Evolutionary conservation across 1,140 invertebrate genomes (phyloP).

Genomic region (Drosophila suzukii): DNA sequence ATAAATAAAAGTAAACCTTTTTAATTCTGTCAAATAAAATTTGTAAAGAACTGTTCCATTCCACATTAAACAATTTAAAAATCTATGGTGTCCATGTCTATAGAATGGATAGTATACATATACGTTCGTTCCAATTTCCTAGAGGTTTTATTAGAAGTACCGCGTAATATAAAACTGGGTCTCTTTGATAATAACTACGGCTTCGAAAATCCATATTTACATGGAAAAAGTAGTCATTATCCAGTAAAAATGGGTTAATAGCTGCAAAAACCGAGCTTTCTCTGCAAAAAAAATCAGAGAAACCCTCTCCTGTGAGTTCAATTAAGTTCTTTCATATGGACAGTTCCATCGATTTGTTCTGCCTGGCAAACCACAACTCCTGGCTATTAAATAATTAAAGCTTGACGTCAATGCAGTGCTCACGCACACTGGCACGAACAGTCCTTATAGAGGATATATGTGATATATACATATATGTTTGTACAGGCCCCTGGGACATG

Average conservation of each 20-base stretch:
- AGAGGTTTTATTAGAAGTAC: too few relatives aligned
- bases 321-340: slow-evolving; percentile 25
- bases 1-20: not conserved
- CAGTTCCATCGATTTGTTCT: slow-evolving; percentile 32
- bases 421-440: slow-evolving; percentile 7
- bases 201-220: not conserved
- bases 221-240: not conserved
- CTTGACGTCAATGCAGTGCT: slow-evolving; percentile 62
- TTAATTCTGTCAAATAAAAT: not conserved
- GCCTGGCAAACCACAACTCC: slow-evolving; percentile 14
- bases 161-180: too few relatives aligned
- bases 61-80: too few relatives aligned
- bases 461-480: too few relatives aligned
- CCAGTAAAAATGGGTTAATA: not conserved
- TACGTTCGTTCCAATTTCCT: too few relatives aligned
- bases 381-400: slow-evolving; percentile 57
- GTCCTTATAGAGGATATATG: slow-evolving; percentile 13
- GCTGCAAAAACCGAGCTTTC: not conserved
- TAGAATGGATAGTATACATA: too few relatives aligned
- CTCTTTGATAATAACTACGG: not conserved
- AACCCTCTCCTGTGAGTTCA: not conserved
- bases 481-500: slow-evolving; percentile 29
- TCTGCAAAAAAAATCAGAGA: not conserved
- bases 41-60: too few relatives aligned
- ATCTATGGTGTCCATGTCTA: too few relatives aligned